Evolutionary conservation across 1,140 invertebrate species (phyloP).

Genomic region (Bombyx mandarina): DNA sequence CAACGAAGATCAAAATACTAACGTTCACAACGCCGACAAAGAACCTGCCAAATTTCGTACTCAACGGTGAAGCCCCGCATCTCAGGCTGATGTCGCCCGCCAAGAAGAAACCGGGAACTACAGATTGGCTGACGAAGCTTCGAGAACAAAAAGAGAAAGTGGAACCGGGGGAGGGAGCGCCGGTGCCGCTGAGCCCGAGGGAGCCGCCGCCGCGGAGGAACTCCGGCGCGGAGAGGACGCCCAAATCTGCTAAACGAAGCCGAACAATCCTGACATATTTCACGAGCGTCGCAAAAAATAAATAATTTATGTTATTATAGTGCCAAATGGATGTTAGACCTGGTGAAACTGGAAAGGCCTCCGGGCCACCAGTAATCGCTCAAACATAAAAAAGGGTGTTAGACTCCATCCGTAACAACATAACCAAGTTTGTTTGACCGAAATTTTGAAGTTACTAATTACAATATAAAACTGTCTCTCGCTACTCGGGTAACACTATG

Average conservation of each 20-base stretch:
- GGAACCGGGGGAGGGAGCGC: constrained; percentile 23
- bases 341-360: no score
- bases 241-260: constrained; percentile 30
- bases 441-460: no score
- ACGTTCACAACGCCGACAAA: constrained; percentile 76
- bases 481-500: no score
- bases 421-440: no score
- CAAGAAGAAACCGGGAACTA: constrained; percentile 75
- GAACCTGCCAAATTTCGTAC: constrained; percentile 83
- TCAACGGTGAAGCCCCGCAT: constrained; percentile 83
- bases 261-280: constrained; percentile 53
- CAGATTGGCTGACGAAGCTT: constrained; percentile 82
- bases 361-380: background rate
- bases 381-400: no score
- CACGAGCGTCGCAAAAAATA: constrained; percentile 27
- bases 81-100: constrained; percentile 78
- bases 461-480: no score
- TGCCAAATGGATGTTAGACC: background rate
- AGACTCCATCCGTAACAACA: background rate
- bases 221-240: constrained; percentile 40
- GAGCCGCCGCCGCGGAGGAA: constrained; percentile 64
- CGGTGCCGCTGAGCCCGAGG: constrained; percentile 73
- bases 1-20: constrained; percentile 33
- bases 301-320: background rate
- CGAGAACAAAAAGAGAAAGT: constrained; percentile 68